phyloP scores from a whole-genome alignment of 2,113 vertebrate species.

The Larimichthys polyactis region DNA sequence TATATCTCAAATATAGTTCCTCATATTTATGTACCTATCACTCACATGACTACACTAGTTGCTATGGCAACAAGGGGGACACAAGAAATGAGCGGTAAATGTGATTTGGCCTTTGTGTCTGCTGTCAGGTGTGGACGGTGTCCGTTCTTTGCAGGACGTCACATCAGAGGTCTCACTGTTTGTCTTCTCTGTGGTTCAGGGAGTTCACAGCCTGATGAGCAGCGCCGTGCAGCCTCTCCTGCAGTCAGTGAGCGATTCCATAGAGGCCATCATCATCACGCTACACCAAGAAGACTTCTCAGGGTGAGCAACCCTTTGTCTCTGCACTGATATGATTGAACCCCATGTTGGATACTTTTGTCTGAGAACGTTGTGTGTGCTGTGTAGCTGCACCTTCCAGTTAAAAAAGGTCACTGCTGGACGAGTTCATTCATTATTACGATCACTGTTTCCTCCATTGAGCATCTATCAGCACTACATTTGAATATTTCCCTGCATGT shows the following conservation, averaged over 20 bases:
- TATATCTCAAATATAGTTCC: not conserved
- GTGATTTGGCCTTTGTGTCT: not conserved
- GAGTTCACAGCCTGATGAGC: conserved; percentile 90
- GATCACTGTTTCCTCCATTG: not conserved
- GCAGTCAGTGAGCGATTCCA: conserved; percentile 93
- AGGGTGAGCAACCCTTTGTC: conserved; percentile 75
- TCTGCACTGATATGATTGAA: too few species aligned
- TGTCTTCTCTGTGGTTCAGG: conserved; percentile 73
- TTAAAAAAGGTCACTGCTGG: too few species aligned
- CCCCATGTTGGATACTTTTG: too few species aligned
- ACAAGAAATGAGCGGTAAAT: not conserved
- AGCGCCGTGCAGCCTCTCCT: conserved; percentile 93
- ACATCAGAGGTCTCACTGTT: not conserved
- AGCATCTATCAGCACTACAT: not conserved
- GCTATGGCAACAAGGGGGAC: conserved; percentile 28
- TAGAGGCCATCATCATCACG: conserved; percentile 98
- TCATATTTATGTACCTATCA: not conserved
- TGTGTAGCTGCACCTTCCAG: too few species aligned
- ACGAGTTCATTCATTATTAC: not conserved
- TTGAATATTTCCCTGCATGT: not conserved
- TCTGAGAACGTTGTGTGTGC: too few species aligned
- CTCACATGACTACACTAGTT: conserved; percentile 9
- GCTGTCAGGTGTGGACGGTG: not conserved
- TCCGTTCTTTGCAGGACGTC: not conserved
- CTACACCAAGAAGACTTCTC: conserved; percentile 98